phyloP scores from a whole-genome alignment of 2,888 invertebrate species.

The Loripinus fragilis region DNA sequence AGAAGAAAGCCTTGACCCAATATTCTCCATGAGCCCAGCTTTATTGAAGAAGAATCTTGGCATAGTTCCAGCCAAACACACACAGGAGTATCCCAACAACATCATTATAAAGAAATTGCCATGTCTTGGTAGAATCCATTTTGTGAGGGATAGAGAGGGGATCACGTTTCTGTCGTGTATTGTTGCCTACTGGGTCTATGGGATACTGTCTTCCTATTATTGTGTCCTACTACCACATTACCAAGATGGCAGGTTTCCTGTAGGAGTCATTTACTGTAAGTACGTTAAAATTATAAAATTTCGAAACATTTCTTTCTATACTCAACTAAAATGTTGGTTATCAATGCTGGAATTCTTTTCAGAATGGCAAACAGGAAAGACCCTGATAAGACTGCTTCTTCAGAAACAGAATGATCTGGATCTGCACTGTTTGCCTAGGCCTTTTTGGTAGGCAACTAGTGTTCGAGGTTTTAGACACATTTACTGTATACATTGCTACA shows the following conservation, averaged over 20 bases:
- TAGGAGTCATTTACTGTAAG: slow-evolving; percentile 70
- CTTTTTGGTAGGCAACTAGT: too few relatives aligned
- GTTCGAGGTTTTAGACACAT: too few relatives aligned
- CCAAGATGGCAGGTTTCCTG: slow-evolving; percentile 67
- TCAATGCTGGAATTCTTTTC: too few relatives aligned
- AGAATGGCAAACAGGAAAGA: too few relatives aligned
- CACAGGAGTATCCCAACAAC: slow-evolving; percentile 25
- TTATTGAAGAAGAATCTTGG: slow-evolving; percentile 32
- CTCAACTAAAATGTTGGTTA: too few relatives aligned
- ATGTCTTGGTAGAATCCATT: slow-evolving; percentile 46
- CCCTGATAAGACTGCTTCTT: too few relatives aligned
- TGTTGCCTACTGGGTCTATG: slow-evolving; percentile 80
- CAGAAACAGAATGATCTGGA: too few relatives aligned
- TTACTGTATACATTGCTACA: too few relatives aligned
- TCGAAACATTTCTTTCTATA: too few relatives aligned
- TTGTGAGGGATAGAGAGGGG: slow-evolving; percentile 67
- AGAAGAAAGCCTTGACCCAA: background rate
- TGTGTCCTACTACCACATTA: slow-evolving; percentile 78
- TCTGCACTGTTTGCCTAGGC: too few relatives aligned
- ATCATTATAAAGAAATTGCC: slow-evolving; percentile 34
- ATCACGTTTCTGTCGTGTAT: slow-evolving; percentile 65
- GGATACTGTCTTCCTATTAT: slow-evolving; percentile 71
- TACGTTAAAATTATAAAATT: too few relatives aligned
- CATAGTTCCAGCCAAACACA: slow-evolving; percentile 17
- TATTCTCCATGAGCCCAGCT: background rate